Conservation (phyloP, 2,113 vertebrate genomes). For the Merops nubicus region DNA sequence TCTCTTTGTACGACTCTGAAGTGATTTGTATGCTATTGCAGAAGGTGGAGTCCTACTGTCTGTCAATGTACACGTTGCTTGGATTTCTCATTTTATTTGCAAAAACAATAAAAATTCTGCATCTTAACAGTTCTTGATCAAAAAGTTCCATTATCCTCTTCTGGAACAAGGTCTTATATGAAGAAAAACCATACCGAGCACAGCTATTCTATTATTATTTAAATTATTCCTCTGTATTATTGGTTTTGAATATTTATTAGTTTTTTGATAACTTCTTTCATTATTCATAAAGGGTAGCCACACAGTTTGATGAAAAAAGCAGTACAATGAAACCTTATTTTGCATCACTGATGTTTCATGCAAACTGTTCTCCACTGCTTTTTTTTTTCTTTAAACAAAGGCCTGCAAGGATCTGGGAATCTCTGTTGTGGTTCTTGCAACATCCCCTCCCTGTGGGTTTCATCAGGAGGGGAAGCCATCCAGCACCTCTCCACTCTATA, state of each 20-base stretch:
- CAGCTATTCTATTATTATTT: constrained; percentile 59
- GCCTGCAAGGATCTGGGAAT: neutral
- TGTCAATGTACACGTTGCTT: neutral
- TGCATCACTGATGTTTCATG: neutral
- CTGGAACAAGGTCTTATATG: neutral
- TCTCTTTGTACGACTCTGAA: constrained; percentile 32
- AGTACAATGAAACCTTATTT: constrained; percentile 32
- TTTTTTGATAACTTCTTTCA: constrained; percentile 58
- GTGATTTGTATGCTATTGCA: constrained; percentile 10
- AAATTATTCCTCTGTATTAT: constrained; percentile 57
- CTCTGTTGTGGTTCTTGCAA: neutral
- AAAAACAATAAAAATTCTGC: constrained; percentile 33
- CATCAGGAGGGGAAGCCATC: neutral
- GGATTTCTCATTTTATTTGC: constrained; percentile 28
- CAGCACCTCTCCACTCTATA: neutral
- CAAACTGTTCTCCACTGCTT: neutral
- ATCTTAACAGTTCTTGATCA: neutral
- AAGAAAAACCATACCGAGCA: constrained; percentile 21
- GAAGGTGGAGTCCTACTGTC: constrained; percentile 5
- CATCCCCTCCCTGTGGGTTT: neutral
- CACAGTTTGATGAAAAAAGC: constrained; percentile 8
- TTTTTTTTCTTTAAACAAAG: neutral
- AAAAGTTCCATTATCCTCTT: constrained; percentile 30
- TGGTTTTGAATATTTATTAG: constrained; percentile 70
- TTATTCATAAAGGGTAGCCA: constrained; percentile 61